Percentiles rank a stretch among this genome's conserved stretches.
These are phyloP conservation scores for Phoebastria nigripes DNA, from an alignment of 2,797 vertebrate species.

Conservation along the genomic window DNA sequence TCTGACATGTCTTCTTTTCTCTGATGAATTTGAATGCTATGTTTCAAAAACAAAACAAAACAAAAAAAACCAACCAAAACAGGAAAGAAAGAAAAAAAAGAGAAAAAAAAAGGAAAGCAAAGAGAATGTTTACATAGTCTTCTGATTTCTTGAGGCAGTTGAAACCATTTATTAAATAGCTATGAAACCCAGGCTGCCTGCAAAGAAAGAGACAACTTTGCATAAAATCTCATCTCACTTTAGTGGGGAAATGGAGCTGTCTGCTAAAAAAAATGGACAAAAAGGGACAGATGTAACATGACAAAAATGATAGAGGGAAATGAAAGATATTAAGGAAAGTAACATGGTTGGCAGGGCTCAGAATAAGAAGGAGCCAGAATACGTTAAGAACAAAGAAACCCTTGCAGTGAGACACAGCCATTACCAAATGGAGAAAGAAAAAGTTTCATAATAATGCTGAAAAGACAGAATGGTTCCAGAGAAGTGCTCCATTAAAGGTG, in stretches of 20 bases:
- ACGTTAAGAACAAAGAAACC: background rate
- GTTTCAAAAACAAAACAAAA: background rate
- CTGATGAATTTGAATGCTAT: background rate
- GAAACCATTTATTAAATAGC: background rate
- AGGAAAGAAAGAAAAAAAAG: background rate
- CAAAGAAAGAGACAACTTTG: background rate
- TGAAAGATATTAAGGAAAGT: background rate
- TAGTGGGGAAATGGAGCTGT: background rate
- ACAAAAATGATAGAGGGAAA: background rate
- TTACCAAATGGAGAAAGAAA: background rate
- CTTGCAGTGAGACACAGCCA: background rate
- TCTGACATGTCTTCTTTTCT: background rate
- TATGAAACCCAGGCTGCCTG: background rate
- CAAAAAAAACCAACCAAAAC: background rate
- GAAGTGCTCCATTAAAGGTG: background rate
- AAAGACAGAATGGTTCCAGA: background rate
- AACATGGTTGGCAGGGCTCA: background rate
- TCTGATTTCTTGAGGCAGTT: background rate
- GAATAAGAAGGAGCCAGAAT: background rate
- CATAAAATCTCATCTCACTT: background rate
- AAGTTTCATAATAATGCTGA: background rate
- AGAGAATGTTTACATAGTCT: background rate
- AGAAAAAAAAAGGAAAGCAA: fast-evolving
- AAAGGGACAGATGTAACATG: background rate
- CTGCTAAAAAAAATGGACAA: background rate